These are phyloP conservation scores for Brachionichthys hirsutus DNA, from an alignment of 2,113 vertebrate genomes.

Conservation along the genomic window DNA sequence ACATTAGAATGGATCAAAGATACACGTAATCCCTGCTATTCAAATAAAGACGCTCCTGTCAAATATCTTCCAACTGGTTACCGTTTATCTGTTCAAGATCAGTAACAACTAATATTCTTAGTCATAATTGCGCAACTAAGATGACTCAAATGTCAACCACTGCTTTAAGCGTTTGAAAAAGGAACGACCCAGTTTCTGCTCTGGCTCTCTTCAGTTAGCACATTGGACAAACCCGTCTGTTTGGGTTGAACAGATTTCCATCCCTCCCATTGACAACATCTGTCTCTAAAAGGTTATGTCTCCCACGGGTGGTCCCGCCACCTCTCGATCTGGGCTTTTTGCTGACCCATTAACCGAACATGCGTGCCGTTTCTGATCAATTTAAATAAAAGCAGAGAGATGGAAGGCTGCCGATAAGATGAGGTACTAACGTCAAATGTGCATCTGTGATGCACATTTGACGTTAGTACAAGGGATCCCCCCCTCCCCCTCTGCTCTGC, in stretches of 20 bases:
- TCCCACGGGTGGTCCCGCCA: slow-evolving; percentile 30
- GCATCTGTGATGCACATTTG: slow-evolving; percentile 10
- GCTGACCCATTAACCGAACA: slow-evolving; percentile 66
- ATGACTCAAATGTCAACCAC: too few relatives aligned
- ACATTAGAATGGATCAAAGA: background rate
- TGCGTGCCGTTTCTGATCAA: slow-evolving; percentile 53
- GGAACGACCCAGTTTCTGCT: background rate
- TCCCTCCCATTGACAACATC: slow-evolving; percentile 21
- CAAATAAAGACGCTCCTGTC: background rate
- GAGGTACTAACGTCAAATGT: slow-evolving; percentile 1
- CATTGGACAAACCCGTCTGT: too few relatives aligned
- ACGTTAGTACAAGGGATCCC: slow-evolving; percentile 32
- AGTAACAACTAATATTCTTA: too few relatives aligned
- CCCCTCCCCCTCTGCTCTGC: slow-evolving; percentile 3
- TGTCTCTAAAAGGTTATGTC: slow-evolving; percentile 42
- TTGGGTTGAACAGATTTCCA: slow-evolving; percentile 30
- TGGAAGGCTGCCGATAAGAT: slow-evolving; percentile 12
- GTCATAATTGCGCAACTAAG: too few relatives aligned
- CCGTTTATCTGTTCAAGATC: too few relatives aligned
- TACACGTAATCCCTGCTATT: background rate
- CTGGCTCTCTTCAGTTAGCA: background rate
- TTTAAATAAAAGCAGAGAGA: slow-evolving; percentile 31
- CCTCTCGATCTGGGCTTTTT: slow-evolving; percentile 51
- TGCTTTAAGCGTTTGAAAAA: too few relatives aligned
- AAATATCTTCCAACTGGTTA: background rate